A percentile compares a stretch with the other conserved stretches of the same genome.
Evolutionary conservation across 1,140 invertebrate species (phyloP).

Genomic region (Lanistes nyassanus): DNA sequence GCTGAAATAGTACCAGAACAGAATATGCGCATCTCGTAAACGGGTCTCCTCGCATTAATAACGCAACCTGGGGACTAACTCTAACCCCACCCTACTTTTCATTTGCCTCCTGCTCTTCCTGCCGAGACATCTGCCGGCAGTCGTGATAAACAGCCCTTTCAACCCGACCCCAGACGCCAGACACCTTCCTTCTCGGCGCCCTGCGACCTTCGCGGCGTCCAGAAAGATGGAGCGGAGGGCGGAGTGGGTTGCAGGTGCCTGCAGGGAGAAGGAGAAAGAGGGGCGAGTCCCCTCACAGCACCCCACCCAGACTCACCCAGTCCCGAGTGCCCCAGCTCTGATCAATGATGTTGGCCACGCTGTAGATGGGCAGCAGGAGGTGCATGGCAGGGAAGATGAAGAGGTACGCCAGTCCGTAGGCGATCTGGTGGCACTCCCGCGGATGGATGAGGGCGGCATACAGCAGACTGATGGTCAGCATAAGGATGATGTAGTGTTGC

Average conservation of each 20-base stretch:
- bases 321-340: conserved; percentile 55
- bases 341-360: conserved; percentile 50
- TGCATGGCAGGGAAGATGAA: conserved; percentile 55
- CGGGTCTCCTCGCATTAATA: too few relatives aligned
- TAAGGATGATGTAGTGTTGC: conserved; percentile 48
- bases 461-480: conserved; percentile 44
- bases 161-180: background rate
- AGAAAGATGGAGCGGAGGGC: too few relatives aligned
- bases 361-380: conserved; percentile 50
- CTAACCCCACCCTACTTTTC: too few relatives aligned
- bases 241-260: too few relatives aligned
- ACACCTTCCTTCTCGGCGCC: too few relatives aligned
- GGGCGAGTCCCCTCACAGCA: too few relatives aligned
- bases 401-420: conserved; percentile 46
- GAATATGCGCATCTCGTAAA: too few relatives aligned
- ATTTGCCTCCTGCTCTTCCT: too few relatives aligned
- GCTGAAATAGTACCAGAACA: conserved; percentile 15
- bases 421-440: conserved; percentile 39
- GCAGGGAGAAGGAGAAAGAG: too few relatives aligned
- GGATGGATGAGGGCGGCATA: conserved; percentile 50
- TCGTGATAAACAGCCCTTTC: background rate
- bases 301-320: conserved; percentile 41
- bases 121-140: too few relatives aligned
- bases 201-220: too few relatives aligned
- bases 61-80: too few relatives aligned